Percentiles rank a stretch among this genome's conserved stretches.
Conservation (phyloP, 2,797 vertebrate genomes). For the Hylomyscus alleni region DNA sequence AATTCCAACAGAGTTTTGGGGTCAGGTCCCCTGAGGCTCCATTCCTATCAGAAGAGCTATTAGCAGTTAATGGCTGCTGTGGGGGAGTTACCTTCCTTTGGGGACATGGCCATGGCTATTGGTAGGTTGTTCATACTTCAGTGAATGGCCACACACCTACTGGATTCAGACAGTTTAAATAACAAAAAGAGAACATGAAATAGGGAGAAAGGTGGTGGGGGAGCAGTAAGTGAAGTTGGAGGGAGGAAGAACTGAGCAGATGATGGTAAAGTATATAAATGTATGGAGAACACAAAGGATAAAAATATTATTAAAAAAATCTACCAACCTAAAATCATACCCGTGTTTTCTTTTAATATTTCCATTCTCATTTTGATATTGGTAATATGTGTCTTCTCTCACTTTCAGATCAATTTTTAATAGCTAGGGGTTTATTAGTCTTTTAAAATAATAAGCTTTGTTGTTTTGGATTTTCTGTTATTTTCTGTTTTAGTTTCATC, state of each 20-base stretch:
- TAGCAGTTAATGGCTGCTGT: not conserved
- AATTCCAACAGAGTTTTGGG: too few relatives aligned
- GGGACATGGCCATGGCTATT: not conserved
- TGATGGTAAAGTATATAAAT: not conserved
- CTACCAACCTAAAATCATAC: not conserved
- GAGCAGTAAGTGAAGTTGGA: not conserved
- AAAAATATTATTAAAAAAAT: not conserved
- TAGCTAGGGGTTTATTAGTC: not conserved
- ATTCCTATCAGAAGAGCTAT: too few relatives aligned
- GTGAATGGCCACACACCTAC: not conserved
- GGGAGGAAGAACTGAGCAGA: too few relatives aligned
- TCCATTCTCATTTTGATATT: not conserved
- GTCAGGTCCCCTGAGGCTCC: not conserved
- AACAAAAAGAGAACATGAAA: not conserved
- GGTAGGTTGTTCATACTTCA: not conserved
- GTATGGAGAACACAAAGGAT: not conserved
- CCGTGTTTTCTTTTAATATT: not conserved
- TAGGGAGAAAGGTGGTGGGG: not conserved
- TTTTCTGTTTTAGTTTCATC: conserved; percentile 48
- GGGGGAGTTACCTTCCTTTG: not conserved
- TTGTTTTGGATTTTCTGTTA: not conserved
- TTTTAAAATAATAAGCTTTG: not conserved
- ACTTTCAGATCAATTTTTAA: not conserved
- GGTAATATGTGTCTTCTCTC: not conserved
- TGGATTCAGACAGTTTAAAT: not conserved